Evolutionary conservation across 2,888 invertebrate species (phyloP).

Genomic region (Mesoligia furuncula): DNA sequence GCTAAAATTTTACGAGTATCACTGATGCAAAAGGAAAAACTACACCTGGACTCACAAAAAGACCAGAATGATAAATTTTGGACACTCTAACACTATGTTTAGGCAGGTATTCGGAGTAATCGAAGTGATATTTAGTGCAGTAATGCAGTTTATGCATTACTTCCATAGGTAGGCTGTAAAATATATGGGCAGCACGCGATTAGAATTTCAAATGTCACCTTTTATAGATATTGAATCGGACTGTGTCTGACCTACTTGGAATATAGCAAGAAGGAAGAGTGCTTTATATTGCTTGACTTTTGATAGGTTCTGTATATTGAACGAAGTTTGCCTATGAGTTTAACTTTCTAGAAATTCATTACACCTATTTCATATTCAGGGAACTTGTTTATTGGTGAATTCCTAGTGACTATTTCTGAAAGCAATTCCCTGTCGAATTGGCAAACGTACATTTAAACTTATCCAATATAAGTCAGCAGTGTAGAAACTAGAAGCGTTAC

Average conservation of each 20-base stretch:
- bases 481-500: background rate
- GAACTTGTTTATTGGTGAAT: background rate
- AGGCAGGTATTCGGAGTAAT: conserved; percentile 42
- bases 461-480: background rate
- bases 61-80: conserved; percentile 32
- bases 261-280: conserved; percentile 47
- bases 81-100: conserved; percentile 26
- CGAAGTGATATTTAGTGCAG: conserved; percentile 39
- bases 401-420: background rate
- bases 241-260: conserved; percentile 37
- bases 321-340: background rate
- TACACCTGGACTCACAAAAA: conserved; percentile 15
- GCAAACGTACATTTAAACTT: conserved; percentile 1
- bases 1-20: conserved; percentile 23
- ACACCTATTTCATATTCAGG: background rate
- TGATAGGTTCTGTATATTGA: conserved; percentile 22
- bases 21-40: conserved; percentile 33
- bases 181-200: conserved; percentile 49
- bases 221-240: conserved; percentile 57
- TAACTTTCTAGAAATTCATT: conserved; percentile 23
- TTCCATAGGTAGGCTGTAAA: conserved; percentile 36
- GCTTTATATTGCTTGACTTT: conserved; percentile 31
- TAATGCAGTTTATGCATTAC: conserved; percentile 56
- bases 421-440: background rate
- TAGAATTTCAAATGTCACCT: conserved; percentile 57